These are phyloP conservation scores for Ruditapes philippinarum DNA, from an alignment of 1,140 invertebrate genomes.

Conservation along the genomic window DNA sequence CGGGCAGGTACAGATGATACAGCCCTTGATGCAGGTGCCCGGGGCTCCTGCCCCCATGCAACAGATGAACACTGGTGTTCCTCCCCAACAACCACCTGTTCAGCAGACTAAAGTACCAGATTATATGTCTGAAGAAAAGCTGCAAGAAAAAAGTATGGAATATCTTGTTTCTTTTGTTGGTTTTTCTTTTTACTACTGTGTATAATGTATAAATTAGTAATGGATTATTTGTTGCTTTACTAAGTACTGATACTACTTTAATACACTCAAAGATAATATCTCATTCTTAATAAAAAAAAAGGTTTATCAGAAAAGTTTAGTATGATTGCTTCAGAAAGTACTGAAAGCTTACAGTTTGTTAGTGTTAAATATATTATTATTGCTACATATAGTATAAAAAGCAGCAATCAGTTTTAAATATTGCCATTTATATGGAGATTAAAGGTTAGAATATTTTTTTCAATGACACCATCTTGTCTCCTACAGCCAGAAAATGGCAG, in stretches of 20 bases:
- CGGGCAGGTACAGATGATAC: slow-evolving; percentile 82
- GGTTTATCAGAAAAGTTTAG: too few relatives aligned
- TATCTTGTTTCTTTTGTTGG: not conserved
- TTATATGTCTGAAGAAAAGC: slow-evolving; percentile 95
- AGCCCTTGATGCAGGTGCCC: slow-evolving; percentile 85
- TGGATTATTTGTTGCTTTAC: not conserved
- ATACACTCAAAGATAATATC: too few relatives aligned
- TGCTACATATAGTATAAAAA: too few relatives aligned
- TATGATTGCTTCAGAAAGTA: too few relatives aligned
- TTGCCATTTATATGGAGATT: too few relatives aligned
- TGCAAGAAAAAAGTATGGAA: slow-evolving; percentile 93
- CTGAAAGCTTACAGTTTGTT: too few relatives aligned
- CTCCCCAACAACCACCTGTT: slow-evolving; percentile 56
- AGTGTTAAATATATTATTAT: too few relatives aligned
- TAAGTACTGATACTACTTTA: too few relatives aligned
- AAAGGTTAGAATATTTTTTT: too few relatives aligned
- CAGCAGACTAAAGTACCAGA: slow-evolving; percentile 91
- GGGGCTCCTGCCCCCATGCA: slow-evolving; percentile 77
- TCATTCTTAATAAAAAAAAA: too few relatives aligned
- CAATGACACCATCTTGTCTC: slow-evolving; percentile 3
- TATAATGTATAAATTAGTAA: not conserved
- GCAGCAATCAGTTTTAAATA: too few relatives aligned
- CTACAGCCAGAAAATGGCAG: slow-evolving; percentile 97
- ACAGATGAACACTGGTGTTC: slow-evolving; percentile 10
- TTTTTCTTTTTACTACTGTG: not conserved